Conservation (phyloP, 2,113 vertebrate genomes). For the Uria aalge region DNA sequence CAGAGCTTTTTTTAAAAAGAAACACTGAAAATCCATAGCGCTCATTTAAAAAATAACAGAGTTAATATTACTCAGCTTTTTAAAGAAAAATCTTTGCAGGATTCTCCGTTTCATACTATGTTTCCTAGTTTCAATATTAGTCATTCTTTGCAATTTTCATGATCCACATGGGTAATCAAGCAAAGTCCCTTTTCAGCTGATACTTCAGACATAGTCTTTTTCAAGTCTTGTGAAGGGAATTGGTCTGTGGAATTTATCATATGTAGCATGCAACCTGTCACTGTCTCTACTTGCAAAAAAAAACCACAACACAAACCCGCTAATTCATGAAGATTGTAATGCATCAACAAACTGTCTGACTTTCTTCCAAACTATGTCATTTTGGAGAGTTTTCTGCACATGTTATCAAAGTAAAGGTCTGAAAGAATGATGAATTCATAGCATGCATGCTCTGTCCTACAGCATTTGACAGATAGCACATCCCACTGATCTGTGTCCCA, state of each 20-base stretch:
- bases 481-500: background rate
- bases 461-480: background rate
- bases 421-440: background rate
- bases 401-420: background rate
- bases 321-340: slow-evolving; percentile 13
- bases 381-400: background rate
- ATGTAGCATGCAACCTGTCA: slow-evolving; percentile 30
- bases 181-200: background rate
- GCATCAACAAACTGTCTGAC: slow-evolving; percentile 24
- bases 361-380: slow-evolving; percentile 1
- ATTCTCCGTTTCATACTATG: background rate
- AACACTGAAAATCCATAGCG: background rate
- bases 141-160: background rate
- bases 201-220: background rate
- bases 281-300: slow-evolving; percentile 30
- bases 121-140: background rate
- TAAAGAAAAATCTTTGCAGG: background rate
- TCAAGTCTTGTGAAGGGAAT: background rate
- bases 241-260: background rate
- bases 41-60: background rate
- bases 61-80: background rate
- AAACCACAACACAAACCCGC: background rate
- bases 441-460: background rate
- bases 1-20: background rate
- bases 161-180: background rate